phyloP scores from a whole-genome alignment of 2,888 invertebrate genomes.

The Lasioglossum lativentre region DNA sequence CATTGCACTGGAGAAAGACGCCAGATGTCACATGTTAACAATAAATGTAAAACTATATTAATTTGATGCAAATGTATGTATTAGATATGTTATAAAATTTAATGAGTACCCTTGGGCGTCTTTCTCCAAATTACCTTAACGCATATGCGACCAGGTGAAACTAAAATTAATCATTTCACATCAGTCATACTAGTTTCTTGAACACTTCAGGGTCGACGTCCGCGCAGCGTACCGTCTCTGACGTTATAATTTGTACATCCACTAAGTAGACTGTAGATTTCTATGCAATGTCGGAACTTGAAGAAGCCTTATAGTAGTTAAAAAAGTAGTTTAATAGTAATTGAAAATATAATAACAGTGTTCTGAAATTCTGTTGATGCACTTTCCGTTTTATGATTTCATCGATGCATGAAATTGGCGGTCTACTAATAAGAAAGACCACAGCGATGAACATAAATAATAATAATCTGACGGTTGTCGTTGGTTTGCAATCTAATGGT shows the following conservation, averaged over 20 bases:
- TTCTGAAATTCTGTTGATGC: too few relatives aligned
- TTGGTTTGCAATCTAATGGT: neutral
- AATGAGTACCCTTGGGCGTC: neutral
- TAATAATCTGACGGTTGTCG: neutral
- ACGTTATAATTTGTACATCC: neutral
- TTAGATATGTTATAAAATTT: neutral
- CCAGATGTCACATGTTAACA: neutral
- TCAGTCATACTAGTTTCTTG: neutral
- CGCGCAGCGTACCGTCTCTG: neutral
- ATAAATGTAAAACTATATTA: neutral
- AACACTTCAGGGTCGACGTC: neutral
- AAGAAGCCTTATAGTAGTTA: too few relatives aligned
- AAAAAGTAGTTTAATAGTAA: too few relatives aligned
- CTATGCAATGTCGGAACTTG: too few relatives aligned
- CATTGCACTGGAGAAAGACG: neutral
- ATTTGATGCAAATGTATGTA: neutral
- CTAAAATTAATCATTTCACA: neutral
- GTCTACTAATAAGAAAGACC: neutral
- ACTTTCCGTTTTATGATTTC: too few relatives aligned
- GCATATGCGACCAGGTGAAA: neutral
- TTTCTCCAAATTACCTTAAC: neutral
- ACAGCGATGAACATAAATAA: neutral
- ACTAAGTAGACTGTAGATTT: too few relatives aligned
- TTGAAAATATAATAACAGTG: too few relatives aligned
- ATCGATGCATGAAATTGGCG: too few relatives aligned